These are phyloP conservation scores for Carduelis carduelis DNA, from an alignment of 2,797 vertebrate species.

Conservation along the genomic window DNA sequence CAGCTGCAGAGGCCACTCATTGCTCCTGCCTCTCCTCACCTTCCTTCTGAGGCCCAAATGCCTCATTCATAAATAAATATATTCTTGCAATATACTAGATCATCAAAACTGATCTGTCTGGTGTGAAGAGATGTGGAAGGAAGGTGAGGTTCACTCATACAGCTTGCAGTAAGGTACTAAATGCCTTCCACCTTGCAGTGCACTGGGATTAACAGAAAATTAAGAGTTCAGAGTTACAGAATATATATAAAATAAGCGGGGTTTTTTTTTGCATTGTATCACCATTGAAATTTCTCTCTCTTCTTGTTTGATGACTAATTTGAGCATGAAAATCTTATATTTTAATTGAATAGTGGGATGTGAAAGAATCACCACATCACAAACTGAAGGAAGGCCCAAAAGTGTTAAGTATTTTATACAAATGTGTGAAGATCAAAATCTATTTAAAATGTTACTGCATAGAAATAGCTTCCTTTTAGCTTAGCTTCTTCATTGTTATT, in stretches of 20 bases:
- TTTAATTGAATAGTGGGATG: not conserved
- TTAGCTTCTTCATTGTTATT: not conserved
- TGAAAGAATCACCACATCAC: not conserved
- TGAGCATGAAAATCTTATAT: not conserved
- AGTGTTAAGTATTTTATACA: not conserved
- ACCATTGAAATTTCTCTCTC: not conserved
- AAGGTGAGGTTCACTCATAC: not conserved
- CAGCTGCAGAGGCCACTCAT: accelerated
- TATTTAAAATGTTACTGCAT: not conserved
- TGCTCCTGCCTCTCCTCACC: not conserved
- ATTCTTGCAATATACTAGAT: not conserved
- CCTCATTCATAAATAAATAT: not conserved
- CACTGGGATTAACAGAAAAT: not conserved
- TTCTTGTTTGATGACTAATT: not conserved
- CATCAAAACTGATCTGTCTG: not conserved
- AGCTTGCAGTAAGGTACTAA: not conserved
- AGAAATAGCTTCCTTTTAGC: not conserved
- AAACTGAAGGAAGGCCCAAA: not conserved
- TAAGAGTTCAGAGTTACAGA: not conserved
- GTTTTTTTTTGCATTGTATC: not conserved
- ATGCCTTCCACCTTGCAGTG: not conserved
- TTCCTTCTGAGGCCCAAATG: not conserved
- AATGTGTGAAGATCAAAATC: not conserved
- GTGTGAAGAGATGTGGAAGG: not conserved
- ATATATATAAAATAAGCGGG: not conserved